These are phyloP conservation scores for Hippolais icterina DNA, from an alignment of 2,113 vertebrate species.

Conservation along the genomic window DNA sequence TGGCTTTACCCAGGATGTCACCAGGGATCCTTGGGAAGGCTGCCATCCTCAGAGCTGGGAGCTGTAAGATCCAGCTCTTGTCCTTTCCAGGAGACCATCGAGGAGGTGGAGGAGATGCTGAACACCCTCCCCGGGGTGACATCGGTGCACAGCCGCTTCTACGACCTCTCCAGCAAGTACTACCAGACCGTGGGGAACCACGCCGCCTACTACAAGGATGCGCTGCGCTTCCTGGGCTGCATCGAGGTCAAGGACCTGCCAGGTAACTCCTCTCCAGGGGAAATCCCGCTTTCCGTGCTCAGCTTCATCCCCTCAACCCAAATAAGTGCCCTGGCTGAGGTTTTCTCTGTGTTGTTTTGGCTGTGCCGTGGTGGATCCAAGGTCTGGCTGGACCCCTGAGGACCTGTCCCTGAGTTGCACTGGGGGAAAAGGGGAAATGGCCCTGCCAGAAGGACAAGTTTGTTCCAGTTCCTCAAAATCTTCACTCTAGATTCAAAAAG, in stretches of 20 bases:
- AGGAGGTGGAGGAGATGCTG: slow-evolving; percentile 93
- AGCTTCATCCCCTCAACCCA: rapidly evolving
- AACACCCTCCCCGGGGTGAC: slow-evolving; percentile 89
- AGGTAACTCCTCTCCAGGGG: slow-evolving; percentile 62
- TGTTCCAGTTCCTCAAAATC: not conserved
- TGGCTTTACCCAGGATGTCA: not conserved
- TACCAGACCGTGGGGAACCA: slow-evolving; percentile 95
- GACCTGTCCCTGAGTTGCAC: not conserved
- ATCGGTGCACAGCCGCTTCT: slow-evolving; percentile 94
- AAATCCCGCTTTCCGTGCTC: rapidly evolving
- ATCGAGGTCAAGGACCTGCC: slow-evolving; percentile 92
- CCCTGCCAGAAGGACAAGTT: not conserved
- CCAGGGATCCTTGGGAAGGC: rapidly evolving
- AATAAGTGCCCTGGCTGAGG: not conserved
- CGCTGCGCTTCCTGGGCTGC: slow-evolving; percentile 92
- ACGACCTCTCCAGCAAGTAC: slow-evolving; percentile 97
- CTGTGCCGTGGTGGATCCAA: rapidly evolving
- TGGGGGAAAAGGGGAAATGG: no score
- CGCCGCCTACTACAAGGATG: slow-evolving; percentile 93
- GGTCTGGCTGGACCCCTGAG: rapidly evolving
- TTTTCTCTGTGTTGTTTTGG: rapidly evolving
- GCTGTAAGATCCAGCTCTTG: not conserved
- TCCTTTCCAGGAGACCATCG: slow-evolving; percentile 85
- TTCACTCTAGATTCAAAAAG: not conserved
- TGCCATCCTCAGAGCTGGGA: not conserved